These are phyloP conservation scores for Capitulum mitella DNA, from an alignment of 2,888 invertebrate genomes.

Conservation along the genomic window DNA sequence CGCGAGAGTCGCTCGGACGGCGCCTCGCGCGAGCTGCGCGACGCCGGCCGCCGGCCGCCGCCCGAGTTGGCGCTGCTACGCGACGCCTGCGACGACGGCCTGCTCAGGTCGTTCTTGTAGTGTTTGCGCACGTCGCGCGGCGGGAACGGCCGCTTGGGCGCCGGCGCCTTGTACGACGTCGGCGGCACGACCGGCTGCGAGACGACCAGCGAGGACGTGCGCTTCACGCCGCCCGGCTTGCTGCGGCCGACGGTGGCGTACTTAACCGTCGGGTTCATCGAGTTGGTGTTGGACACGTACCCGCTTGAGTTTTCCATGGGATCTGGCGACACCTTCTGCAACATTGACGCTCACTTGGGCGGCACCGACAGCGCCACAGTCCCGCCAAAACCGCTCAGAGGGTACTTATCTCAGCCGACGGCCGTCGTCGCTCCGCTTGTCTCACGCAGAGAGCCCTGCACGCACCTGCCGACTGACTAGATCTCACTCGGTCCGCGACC, in stretches of 20 bases:
- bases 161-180: neutral
- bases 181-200: constrained; percentile 13
- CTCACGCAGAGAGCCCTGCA: too few species aligned
- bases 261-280: constrained; percentile 5
- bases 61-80: constrained; percentile 8
- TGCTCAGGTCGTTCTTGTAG: constrained; percentile 9
- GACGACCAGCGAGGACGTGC: constrained; percentile 9
- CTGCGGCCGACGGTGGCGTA: constrained; percentile 16
- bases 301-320: constrained; percentile 16
- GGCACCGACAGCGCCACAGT: too few species aligned
- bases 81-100: constrained; percentile 8
- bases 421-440: too few species aligned
- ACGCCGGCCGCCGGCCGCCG: neutral
- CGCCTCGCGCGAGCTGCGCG: constrained; percentile 3
- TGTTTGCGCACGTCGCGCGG: neutral
- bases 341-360: constrained; percentile 21
- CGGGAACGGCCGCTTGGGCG: neutral
- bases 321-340: neutral
- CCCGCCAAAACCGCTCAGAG: too few species aligned
- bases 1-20: neutral
- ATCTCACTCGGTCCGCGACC: neutral
- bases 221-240: constrained; percentile 8
- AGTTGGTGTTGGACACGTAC: constrained; percentile 23
- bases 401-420: too few species aligned
- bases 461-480: neutral